These are phyloP conservation scores for Ochlodes sylvanus DNA, from an alignment of 2,888 invertebrate genomes.

Conservation along the genomic window DNA sequence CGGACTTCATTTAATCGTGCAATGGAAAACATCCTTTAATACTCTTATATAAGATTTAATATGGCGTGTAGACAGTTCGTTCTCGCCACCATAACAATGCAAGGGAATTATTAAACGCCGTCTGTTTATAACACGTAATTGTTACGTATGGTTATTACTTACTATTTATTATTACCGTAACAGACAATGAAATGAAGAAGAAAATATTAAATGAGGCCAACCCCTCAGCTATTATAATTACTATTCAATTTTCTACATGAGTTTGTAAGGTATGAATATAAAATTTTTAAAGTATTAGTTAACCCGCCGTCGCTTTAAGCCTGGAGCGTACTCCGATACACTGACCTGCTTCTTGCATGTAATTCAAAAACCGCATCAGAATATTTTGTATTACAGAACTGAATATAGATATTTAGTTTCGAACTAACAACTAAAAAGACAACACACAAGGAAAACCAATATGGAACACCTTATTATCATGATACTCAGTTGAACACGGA, in stretches of 20 bases:
- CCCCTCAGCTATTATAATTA: not conserved
- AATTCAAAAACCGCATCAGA: no score
- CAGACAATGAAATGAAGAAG: no score
- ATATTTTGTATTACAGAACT: no score
- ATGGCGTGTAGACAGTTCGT: not conserved
- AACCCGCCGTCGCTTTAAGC: no score
- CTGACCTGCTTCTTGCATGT: no score
- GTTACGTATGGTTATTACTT: slow-evolving; percentile 20
- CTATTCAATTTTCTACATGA: no score
- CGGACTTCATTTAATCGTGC: not conserved
- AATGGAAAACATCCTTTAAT: slow-evolving; percentile 3
- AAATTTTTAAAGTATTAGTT: no score
- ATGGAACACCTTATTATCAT: not conserved
- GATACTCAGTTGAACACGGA: not conserved
- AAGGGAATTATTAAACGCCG: slow-evolving; percentile 24
- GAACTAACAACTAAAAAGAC: not conserved
- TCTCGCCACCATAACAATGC: slow-evolving; percentile 17
- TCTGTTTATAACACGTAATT: slow-evolving; percentile 31
- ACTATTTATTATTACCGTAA: slow-evolving; percentile 2
- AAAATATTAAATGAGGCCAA: not conserved
- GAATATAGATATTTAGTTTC: not conserved
- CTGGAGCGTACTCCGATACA: no score
- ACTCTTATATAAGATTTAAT: not conserved
- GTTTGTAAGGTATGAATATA: no score
- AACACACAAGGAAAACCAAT: not conserved